Evolutionary conservation across 1,140 invertebrate genomes (phyloP).

Genomic region (Bombus sylvicola): DNA sequence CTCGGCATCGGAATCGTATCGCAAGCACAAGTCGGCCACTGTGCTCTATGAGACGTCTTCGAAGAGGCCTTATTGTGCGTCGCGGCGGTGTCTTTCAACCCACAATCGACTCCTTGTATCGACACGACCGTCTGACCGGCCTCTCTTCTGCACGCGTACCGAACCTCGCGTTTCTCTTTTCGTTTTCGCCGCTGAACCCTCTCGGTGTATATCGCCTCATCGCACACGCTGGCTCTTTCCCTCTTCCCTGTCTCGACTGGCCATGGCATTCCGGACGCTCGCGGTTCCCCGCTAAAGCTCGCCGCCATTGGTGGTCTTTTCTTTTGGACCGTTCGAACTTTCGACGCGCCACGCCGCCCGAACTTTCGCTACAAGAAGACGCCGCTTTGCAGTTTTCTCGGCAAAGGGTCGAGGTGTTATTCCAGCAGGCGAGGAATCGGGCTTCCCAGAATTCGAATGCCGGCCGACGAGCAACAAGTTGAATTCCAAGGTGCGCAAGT

Average conservation of each 20-base stretch:
- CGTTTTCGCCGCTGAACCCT: constrained; percentile 73
- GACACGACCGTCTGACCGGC: constrained; percentile 53
- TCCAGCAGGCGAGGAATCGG: neutral
- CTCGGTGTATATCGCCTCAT: constrained; percentile 74
- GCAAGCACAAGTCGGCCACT: constrained; percentile 78
- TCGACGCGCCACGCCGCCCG: neutral
- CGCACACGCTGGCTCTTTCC: constrained; percentile 64
- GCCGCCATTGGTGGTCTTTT: constrained; percentile 56
- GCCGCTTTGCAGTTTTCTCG: neutral
- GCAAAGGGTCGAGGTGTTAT: neutral
- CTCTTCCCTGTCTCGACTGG: neutral
- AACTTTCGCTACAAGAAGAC: neutral
- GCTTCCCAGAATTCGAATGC: neutral
- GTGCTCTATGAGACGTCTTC: constrained; percentile 68
- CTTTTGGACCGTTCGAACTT: neutral
- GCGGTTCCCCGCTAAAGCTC: neutral
- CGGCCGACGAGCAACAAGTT: neutral
- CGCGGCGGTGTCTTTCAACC: constrained; percentile 77
- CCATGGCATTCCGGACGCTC: neutral
- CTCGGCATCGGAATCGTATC: constrained; percentile 80
- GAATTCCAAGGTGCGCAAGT: constrained; percentile 1
- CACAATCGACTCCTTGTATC: constrained; percentile 80
- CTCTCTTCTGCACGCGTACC: constrained; percentile 2
- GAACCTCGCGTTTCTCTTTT: constrained; percentile 71
- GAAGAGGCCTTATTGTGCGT: constrained; percentile 62